Evolutionary conservation across 1,140 invertebrate species (phyloP).

Genomic region (Aradophagus sp.): DNA sequence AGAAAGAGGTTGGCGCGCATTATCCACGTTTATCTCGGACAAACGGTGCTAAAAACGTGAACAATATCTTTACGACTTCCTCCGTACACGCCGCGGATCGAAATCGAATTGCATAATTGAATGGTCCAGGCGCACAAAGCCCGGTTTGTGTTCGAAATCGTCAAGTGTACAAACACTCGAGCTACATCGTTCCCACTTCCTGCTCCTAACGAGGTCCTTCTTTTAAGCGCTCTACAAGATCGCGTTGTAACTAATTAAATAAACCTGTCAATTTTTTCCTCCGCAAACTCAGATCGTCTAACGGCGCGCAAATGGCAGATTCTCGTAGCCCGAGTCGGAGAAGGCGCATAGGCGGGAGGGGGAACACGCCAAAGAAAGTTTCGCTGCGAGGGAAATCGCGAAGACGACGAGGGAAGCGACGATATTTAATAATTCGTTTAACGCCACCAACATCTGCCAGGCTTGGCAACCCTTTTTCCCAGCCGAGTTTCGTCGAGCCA

Average conservation of each 20-base stretch:
- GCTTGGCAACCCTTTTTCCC: slow-evolving; percentile 65
- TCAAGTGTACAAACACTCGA: slow-evolving; percentile 31
- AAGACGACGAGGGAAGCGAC: slow-evolving; percentile 52
- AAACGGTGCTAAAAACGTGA: slow-evolving; percentile 48
- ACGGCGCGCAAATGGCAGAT: too few species aligned
- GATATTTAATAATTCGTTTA: slow-evolving; percentile 71
- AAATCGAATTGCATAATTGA: slow-evolving; percentile 39
- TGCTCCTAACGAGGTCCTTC: slow-evolving; percentile 35
- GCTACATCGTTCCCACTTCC: slow-evolving; percentile 17
- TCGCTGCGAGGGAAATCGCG: slow-evolving; percentile 13
- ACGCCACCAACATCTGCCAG: slow-evolving; percentile 72
- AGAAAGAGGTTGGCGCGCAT: slow-evolving; percentile 26
- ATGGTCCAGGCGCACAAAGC: slow-evolving; percentile 24
- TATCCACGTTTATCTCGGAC: slow-evolving; percentile 43
- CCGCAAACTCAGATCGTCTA: too few species aligned
- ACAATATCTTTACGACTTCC: slow-evolving; percentile 55
- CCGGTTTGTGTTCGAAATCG: slow-evolving; percentile 31
- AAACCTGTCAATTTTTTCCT: too few species aligned
- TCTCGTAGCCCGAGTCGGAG: too few species aligned
- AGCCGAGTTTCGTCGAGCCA: slow-evolving; percentile 26
- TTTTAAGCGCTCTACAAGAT: too few species aligned
- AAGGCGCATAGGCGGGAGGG: too few species aligned
- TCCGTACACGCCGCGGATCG: slow-evolving; percentile 27
- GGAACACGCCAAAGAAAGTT: slow-evolving; percentile 16
- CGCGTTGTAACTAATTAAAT: too few species aligned